Conservation (phyloP, 2,888 invertebrate species). For the Notodonta ziczac region DNA sequence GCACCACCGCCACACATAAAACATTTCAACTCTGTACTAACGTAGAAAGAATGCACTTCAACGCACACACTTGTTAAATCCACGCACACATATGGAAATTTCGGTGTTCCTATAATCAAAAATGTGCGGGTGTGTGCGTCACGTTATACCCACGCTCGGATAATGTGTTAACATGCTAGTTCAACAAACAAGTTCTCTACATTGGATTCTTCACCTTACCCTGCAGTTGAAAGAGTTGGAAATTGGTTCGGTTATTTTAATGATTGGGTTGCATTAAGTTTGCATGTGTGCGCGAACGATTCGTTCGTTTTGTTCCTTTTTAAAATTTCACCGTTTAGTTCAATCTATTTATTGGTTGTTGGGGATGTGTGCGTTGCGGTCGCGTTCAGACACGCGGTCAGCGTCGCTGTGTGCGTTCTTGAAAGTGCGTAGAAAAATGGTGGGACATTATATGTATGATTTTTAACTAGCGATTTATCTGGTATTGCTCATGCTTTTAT, state of each 20-base stretch:
- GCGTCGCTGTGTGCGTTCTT: constrained; percentile 52
- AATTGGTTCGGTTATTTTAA: constrained; percentile 50
- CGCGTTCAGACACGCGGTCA: constrained; percentile 50
- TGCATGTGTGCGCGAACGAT: constrained; percentile 71
- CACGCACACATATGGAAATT: constrained; percentile 65
- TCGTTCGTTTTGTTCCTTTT: constrained; percentile 83
- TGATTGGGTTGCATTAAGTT: constrained; percentile 77
- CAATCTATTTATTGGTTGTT: constrained; percentile 83
- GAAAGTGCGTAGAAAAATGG: constrained; percentile 83
- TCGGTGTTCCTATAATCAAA: constrained; percentile 82
- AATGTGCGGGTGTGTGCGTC: constrained; percentile 58
- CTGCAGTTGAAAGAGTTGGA: constrained; percentile 26
- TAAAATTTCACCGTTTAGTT: constrained; percentile 85
- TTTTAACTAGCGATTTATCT: constrained; percentile 49
- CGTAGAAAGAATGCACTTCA: constrained; percentile 70
- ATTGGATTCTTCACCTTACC: constrained; percentile 49
- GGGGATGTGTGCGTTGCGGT: constrained; percentile 70
- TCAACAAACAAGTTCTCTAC: constrained; percentile 53
- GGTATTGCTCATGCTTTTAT: constrained; percentile 23
- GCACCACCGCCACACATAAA: constrained; percentile 52
- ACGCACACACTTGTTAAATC: constrained; percentile 44
- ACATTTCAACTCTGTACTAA: constrained; percentile 30
- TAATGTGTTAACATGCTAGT: constrained; percentile 76
- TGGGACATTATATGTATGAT: constrained; percentile 68
- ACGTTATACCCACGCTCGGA: constrained; percentile 73